Conservation (phyloP, 30 jellyfish, hydroid and myxozoan genomes). For the Thelohanellus kitauei region DNA sequence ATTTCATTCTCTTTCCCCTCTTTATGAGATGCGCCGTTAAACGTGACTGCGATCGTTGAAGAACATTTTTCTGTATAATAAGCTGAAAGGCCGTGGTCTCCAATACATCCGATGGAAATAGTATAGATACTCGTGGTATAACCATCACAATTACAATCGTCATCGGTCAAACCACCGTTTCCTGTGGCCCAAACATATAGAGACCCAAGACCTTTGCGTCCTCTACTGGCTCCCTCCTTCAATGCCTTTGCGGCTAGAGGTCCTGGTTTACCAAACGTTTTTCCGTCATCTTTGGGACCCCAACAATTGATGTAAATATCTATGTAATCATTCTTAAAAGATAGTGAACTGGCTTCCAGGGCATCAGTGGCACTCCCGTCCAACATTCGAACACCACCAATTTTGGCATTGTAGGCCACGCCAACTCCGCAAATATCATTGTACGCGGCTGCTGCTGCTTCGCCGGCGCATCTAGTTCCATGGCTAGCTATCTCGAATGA, state of each 20-base stretch:
- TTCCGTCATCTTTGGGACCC: constrained; percentile 99
- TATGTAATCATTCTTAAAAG: constrained; percentile 44
- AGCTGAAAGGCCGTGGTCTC: constrained; percentile 89
- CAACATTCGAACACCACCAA: constrained; percentile 92
- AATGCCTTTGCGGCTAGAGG: constrained; percentile 82
- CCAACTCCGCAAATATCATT: constrained; percentile 85
- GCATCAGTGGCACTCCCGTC: constrained; percentile 98
- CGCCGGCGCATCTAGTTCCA: constrained; percentile 98
- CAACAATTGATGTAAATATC: constrained; percentile 80
- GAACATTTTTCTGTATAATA: constrained; percentile 85
- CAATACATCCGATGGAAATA: constrained; percentile 82
- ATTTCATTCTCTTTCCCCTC: constrained; percentile 78
- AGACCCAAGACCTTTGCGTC: constrained; percentile 57
- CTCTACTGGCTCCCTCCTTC: constrained; percentile 51
- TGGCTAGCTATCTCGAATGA: constrained; percentile 15
- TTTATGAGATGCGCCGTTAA: constrained; percentile 87
- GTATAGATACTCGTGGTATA: constrained; percentile 80
- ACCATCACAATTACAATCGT: constrained; percentile 93
- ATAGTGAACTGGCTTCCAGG: constrained; percentile 71
- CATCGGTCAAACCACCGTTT: constrained; percentile 91
- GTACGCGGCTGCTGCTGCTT: constrained; percentile 80
- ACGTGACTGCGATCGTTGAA: constrained; percentile 89
- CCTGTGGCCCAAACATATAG: constrained; percentile 96
- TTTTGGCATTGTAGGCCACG: constrained; percentile 78
- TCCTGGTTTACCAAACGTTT: constrained; percentile 94